Evolutionary conservation across 2,797 vertebrate genomes (phyloP), one percentile per base, ranked within the genome.

Genomic region (Apogon hyalosoma): DNA sequence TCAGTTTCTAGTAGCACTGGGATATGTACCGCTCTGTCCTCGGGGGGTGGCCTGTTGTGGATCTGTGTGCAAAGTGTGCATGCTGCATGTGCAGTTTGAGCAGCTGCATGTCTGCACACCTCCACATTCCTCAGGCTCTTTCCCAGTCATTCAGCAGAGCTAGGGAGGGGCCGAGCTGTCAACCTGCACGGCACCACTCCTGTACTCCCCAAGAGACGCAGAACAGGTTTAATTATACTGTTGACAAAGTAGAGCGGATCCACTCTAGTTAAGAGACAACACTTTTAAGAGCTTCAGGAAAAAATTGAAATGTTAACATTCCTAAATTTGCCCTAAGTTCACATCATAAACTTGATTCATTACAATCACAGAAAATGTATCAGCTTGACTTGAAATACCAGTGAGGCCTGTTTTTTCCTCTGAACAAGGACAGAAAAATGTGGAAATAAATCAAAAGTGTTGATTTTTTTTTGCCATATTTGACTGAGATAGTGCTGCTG

Each of bases 31-130:
- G 7, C 52, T 53, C 43, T 55, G 2, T 16, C 63, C 18, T 41
- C 1, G 1, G 42, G 60, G 63, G 16, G 63, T 3, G 61, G 39
- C 18, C 39, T 10, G 16, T 43, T 2, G 8, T 21, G 11, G 49
- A 21, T 54, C 53, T 77, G 48, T 49, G 69, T 68, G 71, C 38
- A 48, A 14, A 53, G 6, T 9, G 38, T 16, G 72, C 52, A 51
- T 46, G 61, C 58, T 70, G 52, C 52, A 58, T 75, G 54, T 76
- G 63, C 77, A 61, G 66, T 82, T 66, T 68, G 69, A 79, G 74
- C 62, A 40, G 63, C 82, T 92, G 88, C 93, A 89, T 90, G 94
- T 93, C 93, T 89, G 88, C 93, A 94, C 94, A 93, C 91, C 93
- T 94, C 90, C 90, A 92, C 93, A 95, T 95, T 95, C 93, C 92